Percentiles rank a stretch among this genome's conserved stretches.
Conservation (phyloP, 2,888 invertebrate genomes). For the Corbicula japonica region DNA sequence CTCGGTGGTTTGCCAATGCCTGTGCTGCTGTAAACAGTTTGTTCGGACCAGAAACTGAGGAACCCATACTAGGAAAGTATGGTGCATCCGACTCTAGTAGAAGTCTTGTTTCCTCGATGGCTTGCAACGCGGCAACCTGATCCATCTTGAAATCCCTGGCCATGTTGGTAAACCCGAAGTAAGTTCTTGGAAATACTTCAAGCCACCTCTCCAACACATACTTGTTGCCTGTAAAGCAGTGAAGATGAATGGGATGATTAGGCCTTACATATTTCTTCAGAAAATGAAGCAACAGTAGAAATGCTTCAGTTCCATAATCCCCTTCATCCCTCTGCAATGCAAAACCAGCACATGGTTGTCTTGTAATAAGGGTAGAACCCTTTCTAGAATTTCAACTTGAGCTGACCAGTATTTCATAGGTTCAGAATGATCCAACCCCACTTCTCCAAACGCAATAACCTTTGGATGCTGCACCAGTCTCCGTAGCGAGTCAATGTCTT, state of each 20-base stretch:
- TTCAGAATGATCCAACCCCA: slow-evolving; percentile 21
- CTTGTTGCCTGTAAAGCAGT: slow-evolving; percentile 29
- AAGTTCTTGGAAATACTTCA: slow-evolving; percentile 23
- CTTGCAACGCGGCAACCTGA: background rate
- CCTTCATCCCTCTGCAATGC: slow-evolving; percentile 21
- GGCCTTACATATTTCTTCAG: slow-evolving; percentile 11
- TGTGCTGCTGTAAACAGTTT: background rate
- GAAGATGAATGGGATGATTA: slow-evolving; percentile 29
- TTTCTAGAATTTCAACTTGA: slow-evolving; percentile 20
- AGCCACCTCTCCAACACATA: slow-evolving; percentile 23
- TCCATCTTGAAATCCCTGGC: background rate
- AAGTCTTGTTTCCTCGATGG: background rate
- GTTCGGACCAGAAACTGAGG: background rate
- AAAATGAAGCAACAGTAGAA: slow-evolving; percentile 16
- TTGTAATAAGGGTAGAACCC: slow-evolving; percentile 16
- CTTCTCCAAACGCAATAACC: slow-evolving; percentile 21
- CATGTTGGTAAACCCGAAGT: slow-evolving; percentile 26
- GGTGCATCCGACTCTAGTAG: slow-evolving; percentile 6
- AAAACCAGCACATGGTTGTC: slow-evolving; percentile 21
- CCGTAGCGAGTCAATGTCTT: background rate
- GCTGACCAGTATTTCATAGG: slow-evolving; percentile 18
- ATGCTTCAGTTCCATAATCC: slow-evolving; percentile 33
- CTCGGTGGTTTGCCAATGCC: background rate
- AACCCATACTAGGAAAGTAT: background rate
- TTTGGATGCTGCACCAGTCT: slow-evolving; percentile 1